A percentile compares a stretch with the other conserved stretches of the same genome.
Evolutionary conservation across 1,140 invertebrate genomes (phyloP).

Genomic region (Bathynomus jamesi): DNA sequence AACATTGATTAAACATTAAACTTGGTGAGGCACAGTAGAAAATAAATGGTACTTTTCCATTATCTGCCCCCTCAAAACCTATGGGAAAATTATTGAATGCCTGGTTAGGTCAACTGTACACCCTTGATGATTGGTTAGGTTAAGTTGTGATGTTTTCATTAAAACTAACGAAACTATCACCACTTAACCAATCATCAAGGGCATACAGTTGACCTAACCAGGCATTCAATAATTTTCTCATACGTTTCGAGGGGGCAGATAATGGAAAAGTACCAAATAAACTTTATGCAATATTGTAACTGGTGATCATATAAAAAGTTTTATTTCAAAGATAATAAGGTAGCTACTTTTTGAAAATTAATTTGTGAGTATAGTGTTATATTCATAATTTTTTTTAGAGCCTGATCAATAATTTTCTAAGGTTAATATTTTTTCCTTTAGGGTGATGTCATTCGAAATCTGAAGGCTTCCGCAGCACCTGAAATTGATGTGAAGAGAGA

Average conservation of each 20-base stretch:
- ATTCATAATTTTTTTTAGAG: background rate
- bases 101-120: too few species aligned
- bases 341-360: conserved; percentile 8
- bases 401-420: conserved; percentile 7
- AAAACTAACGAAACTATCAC: too few species aligned
- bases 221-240: too few species aligned
- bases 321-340: conserved; percentile 5
- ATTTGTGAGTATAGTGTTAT: background rate
- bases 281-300: background rate
- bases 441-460: conserved; percentile 30
- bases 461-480: conserved; percentile 30
- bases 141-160: too few species aligned
- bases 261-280: too few species aligned
- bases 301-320: background rate
- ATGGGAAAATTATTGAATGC: too few species aligned
- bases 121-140: too few species aligned
- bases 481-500: conserved; percentile 40
- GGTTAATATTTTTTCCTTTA: conserved; percentile 23
- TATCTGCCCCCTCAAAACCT: too few species aligned
- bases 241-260: too few species aligned
- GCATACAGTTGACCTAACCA: too few species aligned
- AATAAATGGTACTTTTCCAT: conserved; percentile 10
- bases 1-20: background rate
- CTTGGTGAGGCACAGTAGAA: background rate
- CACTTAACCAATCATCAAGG: too few species aligned